These are phyloP conservation scores for Salpingus planirostris DNA, from an alignment of 2,888 invertebrate species.

Conservation along the genomic window DNA sequence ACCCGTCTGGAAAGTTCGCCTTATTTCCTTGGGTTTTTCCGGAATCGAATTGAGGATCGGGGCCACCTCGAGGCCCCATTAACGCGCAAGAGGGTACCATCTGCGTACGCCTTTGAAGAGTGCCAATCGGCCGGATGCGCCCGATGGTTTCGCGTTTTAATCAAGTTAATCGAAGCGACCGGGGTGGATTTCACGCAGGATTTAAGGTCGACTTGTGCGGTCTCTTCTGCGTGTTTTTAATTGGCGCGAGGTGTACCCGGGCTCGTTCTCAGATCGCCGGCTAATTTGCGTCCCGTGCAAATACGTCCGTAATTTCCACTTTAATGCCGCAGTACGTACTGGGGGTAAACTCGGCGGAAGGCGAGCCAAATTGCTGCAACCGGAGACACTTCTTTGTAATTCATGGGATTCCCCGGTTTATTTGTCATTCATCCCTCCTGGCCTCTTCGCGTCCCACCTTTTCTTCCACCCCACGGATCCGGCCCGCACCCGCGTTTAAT, in stretches of 20 bases:
- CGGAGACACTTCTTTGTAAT: slow-evolving; percentile 43
- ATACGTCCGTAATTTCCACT: slow-evolving; percentile 37
- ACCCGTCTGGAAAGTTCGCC: no score
- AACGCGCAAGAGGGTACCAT: no score
- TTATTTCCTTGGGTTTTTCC: no score
- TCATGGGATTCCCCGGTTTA: slow-evolving; percentile 42
- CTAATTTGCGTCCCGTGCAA: slow-evolving; percentile 12
- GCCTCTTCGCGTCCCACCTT: slow-evolving; percentile 31
- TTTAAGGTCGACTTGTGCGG: no score
- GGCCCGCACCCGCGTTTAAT: slow-evolving; percentile 33
- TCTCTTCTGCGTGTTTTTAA: no score
- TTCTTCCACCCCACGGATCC: slow-evolving; percentile 16
- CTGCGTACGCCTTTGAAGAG: no score
- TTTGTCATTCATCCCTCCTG: slow-evolving; percentile 42
- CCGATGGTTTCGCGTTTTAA: no score
- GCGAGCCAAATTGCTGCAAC: slow-evolving; percentile 26
- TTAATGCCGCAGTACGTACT: slow-evolving; percentile 33
- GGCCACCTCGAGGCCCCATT: no score
- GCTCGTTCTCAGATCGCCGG: slow-evolving; percentile 4
- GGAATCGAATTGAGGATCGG: no score
- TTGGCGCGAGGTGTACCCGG: slow-evolving; percentile 1
- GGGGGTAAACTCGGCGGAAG: slow-evolving; percentile 23
- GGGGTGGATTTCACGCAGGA: no score
- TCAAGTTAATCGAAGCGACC: no score
- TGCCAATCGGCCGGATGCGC: no score